These are phyloP conservation scores for human DNA, from an alignment of 2,113 vertebrate genomes.

Conservation along the genomic window DNA sequence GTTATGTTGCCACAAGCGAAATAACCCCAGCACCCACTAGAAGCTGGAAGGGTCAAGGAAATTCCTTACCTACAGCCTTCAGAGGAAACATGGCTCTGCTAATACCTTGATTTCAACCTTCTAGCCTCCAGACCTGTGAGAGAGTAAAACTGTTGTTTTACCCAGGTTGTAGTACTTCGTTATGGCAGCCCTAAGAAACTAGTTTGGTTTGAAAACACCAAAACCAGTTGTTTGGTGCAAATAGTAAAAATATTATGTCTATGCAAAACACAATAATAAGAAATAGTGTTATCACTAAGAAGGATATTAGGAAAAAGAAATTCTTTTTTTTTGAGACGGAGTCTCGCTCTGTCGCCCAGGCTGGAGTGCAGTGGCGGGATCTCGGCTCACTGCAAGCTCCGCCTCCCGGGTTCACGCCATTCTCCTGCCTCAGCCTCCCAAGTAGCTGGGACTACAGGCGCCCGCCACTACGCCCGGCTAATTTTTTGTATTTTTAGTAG, in stretches of 20 bases:
- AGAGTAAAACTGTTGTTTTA: neutral
- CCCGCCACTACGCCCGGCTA: no score
- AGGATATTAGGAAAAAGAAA: neutral
- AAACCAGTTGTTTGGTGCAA: neutral
- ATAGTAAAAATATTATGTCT: neutral
- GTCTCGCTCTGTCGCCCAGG: no score
- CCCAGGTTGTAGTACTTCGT: neutral
- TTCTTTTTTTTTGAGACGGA: no score
- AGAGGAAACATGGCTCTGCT: neutral
- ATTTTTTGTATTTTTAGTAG: no score
- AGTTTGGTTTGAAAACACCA: neutral
- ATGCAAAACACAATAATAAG: neutral
- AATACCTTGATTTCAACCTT: neutral
- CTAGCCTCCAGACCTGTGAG: neutral
- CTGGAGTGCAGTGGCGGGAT: no score
- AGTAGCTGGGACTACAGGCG: no score
- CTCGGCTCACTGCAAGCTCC: no score
- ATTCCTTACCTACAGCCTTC: accelerated
- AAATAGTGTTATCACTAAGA: neutral
- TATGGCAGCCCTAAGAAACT: neutral
- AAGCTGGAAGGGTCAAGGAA: neutral
- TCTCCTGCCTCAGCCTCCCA: no score
- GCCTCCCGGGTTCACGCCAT: no score
- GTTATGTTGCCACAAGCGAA: no score
- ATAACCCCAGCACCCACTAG: no score